A percentile compares a stretch with the other conserved stretches of the same genome.
These are phyloP conservation scores for Eueremaeus valkanovi DNA, from an alignment of 2,888 invertebrate genomes.

Conservation along the genomic window DNA sequence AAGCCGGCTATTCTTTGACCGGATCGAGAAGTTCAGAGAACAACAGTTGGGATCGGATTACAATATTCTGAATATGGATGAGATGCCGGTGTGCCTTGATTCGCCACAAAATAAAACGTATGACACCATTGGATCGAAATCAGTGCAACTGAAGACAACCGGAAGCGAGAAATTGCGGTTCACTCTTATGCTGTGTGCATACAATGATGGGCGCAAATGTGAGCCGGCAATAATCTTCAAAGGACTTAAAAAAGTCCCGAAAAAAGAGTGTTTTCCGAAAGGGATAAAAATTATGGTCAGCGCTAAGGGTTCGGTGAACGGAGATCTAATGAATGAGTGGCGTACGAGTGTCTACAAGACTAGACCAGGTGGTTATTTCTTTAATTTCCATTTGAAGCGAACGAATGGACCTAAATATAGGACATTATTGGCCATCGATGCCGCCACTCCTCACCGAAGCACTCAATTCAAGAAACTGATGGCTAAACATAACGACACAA, in stretches of 20 bases:
- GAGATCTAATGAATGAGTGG: conserved; percentile 5
- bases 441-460: neutral
- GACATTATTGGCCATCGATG: neutral
- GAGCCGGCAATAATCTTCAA: conserved; percentile 28
- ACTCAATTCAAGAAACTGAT: neutral
- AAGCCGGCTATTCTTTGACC: neutral
- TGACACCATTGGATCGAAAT: neutral
- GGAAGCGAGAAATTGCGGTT: conserved; percentile 24
- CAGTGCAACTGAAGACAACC: neutral
- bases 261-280: neutral
- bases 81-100: conserved; percentile 32
- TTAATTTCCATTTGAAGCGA: neutral
- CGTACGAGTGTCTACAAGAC: neutral
- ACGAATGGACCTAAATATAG: neutral
- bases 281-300: neutral
- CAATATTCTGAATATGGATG: conserved; percentile 19
- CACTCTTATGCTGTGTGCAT: conserved; percentile 9
- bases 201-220: neutral
- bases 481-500: neutral
- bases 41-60: neutral
- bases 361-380: neutral
- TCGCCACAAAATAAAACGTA: neutral
- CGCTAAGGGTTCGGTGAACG: neutral
- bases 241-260: neutral
- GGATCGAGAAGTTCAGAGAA: neutral